Evolutionary conservation across 2,797 vertebrate genomes (phyloP), one percentile per base, ranked within the genome.

Genomic region (Philypnodon macrostomus): DNA sequence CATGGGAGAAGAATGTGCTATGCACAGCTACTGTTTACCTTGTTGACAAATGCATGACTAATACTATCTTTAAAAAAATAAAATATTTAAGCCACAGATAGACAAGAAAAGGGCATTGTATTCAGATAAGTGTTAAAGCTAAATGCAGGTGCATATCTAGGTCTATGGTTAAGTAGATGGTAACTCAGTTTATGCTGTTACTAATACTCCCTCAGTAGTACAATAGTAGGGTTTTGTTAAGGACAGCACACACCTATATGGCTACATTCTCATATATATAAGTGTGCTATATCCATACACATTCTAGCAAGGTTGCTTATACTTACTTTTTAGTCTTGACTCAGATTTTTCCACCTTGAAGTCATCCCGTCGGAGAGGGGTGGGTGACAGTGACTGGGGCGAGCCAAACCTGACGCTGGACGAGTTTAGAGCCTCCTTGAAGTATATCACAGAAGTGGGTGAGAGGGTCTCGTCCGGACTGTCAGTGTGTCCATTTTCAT

Each of bases 381-480:
- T 30, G 5, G 83, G 48, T 2, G 75, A 73, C 40, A 70, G 46
- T 1, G 75, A 67, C 3, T 53, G 74, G 8, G 72, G 27, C 29
- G 75, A 73, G 0, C 63, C 66, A 13, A 88, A 83, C 1, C 70
- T 61, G 27, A 91, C 12, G 61, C 64, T 89, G 0, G 84, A 76
- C 7, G 87, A 88, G 75, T 54, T 70, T 16, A 88, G 39, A n/a
- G 89, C 89, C 75, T 91, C 90, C 70, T 85, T 89, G 57, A 91
- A 91, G 68, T 84, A 91, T 6, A 91, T 91, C 24, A 91, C 89
- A 0, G 90, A 91, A 3, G 89, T 90, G 0, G 90, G 88, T 2
- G 88, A 88, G 0, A 91, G 79, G 17, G 85, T 84, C 36, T 91
- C 90, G 1, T 90, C 90, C 2, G 88, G 87, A 17, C 83, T 88